Evolutionary conservation across 2,113 vertebrate genomes (phyloP), one percentile per base, ranked within the genome.

Genomic region (Anolis carolinensis): DNA sequence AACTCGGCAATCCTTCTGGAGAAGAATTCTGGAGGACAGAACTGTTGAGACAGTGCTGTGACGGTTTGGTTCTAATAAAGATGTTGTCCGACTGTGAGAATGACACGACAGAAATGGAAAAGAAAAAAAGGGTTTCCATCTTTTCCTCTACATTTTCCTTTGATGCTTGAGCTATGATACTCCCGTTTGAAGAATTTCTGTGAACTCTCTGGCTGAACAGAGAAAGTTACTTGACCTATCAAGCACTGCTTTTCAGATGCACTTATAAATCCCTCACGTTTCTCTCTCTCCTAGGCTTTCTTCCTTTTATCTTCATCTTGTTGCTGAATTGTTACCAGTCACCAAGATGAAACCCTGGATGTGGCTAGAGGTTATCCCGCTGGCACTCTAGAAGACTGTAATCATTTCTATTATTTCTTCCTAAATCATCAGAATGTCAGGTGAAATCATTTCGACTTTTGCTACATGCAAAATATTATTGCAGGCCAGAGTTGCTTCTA

Each of bases 331-430:
- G 21, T 27, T 79, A 76, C 77, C 30, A 74, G 18, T 87, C 39
- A 34, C 72, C 85, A 89, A 83, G 81, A 89, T 88, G 75, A 59
- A 87, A 89, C 71, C n/a, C 16, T 77, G 72, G 74, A 48, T 63
- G 90, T n/a, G 82, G 72, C 65, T 88, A 81, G 72, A 72, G 52
- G n/a, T 78, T 79, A 87, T n/a, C 84, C 52, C 80, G 73, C 50
- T 82, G 67, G 63, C 79, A 91, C 76, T 82, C 82, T 62, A 62
- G 68, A 87, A 86, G 25, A 23, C 79, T 18, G 21, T 82, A 82
- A 82, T 82, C 48, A 82, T 36, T 48, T 21, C 67, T 63, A 39
- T 89, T 91, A 88, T 85, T 18, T 86, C 36, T 75, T 87, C 27
- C 32, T 63, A 63, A 62, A 63, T 7, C 73, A 34, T 8, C 73